Percentiles rank a stretch among this genome's conserved stretches.
Conservation (phyloP, 2,113 vertebrate species). For the Cyanistes caeruleus region DNA sequence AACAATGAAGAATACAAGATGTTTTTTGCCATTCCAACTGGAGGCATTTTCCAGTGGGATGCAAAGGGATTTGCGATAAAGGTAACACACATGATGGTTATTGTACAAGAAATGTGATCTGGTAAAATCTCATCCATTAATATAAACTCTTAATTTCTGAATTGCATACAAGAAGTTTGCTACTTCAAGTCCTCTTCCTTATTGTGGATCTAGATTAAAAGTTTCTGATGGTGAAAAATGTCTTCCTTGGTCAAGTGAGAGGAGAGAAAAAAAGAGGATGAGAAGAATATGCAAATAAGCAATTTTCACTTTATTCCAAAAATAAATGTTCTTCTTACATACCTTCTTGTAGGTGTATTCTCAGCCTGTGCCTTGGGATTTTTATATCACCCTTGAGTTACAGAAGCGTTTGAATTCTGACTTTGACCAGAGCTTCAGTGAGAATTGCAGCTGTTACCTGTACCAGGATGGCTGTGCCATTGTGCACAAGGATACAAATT, state of each 20-base stretch:
- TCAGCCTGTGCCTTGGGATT: slow-evolving; percentile 84
- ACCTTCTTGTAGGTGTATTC: slow-evolving; percentile 74
- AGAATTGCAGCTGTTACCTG: slow-evolving; percentile 72
- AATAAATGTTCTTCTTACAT: not conserved
- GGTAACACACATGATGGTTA: slow-evolving; percentile 42
- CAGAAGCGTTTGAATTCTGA: slow-evolving; percentile 70
- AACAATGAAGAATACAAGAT: slow-evolving; percentile 71
- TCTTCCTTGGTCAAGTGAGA: not conserved
- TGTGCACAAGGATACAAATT: slow-evolving; percentile 68
- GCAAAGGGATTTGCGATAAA: slow-evolving; percentile 71
- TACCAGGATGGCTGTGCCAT: slow-evolving; percentile 78
- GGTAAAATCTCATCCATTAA: not conserved
- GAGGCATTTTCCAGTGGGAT: slow-evolving; percentile 14
- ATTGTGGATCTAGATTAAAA: not conserved
- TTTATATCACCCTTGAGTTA: slow-evolving; percentile 79
- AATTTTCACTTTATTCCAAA: not conserved
- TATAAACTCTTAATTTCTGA: not conserved
- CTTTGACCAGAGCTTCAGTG: slow-evolving; percentile 66
- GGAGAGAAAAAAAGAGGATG: not conserved
- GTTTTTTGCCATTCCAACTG: slow-evolving; percentile 61
- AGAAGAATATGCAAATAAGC: not conserved
- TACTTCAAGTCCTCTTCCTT: not conserved
- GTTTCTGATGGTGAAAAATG: not conserved
- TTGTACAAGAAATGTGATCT: not conserved
- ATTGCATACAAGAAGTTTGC: not conserved